Conservation (phyloP, 2,888 invertebrate species). For the Acanthosepion lycidas region DNA sequence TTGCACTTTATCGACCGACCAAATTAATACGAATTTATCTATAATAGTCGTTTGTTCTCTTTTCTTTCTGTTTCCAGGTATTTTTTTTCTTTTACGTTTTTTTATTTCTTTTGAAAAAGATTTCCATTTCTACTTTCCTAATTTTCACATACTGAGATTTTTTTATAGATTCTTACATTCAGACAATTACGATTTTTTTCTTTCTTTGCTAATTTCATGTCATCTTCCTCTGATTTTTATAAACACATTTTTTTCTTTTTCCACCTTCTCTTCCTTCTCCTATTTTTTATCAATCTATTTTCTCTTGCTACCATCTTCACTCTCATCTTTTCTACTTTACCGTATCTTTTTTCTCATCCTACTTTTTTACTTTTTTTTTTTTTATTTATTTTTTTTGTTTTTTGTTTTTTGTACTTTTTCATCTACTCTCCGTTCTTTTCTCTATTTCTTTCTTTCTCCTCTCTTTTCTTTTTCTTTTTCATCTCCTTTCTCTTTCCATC, state of each 20-base stretch:
- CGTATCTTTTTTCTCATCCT: too few species aligned
- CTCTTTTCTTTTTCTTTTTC: too few species aligned
- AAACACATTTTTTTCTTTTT: background rate
- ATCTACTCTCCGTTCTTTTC: background rate
- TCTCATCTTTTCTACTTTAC: too few species aligned
- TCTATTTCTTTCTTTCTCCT: background rate
- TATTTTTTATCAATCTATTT: background rate
- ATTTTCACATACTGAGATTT: background rate
- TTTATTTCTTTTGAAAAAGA: background rate
- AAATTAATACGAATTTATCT: background rate
- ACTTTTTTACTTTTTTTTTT: too few species aligned
- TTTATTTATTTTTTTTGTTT: background rate
- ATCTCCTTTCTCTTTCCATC: background rate
- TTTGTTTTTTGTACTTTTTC: background rate
- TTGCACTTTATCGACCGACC: background rate
- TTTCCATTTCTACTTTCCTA: background rate
- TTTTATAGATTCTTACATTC: background rate
- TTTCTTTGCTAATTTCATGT: background rate
- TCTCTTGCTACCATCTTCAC: background rate
- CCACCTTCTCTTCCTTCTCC: background rate
- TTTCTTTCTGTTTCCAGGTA: background rate
- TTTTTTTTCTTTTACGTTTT: background rate
- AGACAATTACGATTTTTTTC: background rate
- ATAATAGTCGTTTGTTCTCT: background rate
- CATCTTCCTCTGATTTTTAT: background rate